Evolutionary conservation across 2,113 vertebrate species (phyloP).

Genomic region (Nipponia nippon): DNA sequence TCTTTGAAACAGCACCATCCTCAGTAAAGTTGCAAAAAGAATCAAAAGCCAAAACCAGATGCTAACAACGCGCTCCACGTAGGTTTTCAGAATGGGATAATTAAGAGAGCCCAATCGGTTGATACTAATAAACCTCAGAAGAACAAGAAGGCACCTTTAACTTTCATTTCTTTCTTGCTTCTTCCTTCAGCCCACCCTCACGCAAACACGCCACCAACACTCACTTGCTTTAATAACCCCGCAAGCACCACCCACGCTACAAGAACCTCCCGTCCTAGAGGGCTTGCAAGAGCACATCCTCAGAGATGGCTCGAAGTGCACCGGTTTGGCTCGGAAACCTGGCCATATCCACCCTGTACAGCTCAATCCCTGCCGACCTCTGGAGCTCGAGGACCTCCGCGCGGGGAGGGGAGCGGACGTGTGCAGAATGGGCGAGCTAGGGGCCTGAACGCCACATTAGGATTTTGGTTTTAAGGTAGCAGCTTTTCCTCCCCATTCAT

Average conservation of each 20-base stretch:
- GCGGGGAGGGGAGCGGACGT: fast-evolving
- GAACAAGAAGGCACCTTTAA: not conserved
- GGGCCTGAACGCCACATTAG: not conserved
- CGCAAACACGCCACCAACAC: not conserved
- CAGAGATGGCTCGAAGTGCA: not conserved
- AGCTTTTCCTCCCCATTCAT: not conserved
- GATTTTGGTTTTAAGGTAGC: not conserved
- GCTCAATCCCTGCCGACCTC: not conserved
- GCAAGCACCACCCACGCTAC: not conserved
- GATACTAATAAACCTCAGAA: not conserved
- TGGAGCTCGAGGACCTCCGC: not conserved
- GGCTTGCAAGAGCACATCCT: not conserved
- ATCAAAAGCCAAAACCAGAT: not conserved
- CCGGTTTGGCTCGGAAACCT: not conserved
- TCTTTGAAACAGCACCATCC: conserved; percentile 34
- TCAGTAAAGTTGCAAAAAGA: not conserved
- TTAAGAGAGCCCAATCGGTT: not conserved
- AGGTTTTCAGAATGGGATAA: not conserved
- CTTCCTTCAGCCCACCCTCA: not conserved
- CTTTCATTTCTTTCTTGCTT: not conserved
- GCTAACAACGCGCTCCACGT: not conserved
- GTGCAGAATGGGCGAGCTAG: not conserved
- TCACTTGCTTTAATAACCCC: not conserved
- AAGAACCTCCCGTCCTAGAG: not conserved
- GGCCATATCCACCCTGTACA: not conserved